Evolutionary conservation across 2,797 vertebrate species (phyloP), one percentile per base, ranked within the genome.

Genomic region (Alauda arvensis): DNA sequence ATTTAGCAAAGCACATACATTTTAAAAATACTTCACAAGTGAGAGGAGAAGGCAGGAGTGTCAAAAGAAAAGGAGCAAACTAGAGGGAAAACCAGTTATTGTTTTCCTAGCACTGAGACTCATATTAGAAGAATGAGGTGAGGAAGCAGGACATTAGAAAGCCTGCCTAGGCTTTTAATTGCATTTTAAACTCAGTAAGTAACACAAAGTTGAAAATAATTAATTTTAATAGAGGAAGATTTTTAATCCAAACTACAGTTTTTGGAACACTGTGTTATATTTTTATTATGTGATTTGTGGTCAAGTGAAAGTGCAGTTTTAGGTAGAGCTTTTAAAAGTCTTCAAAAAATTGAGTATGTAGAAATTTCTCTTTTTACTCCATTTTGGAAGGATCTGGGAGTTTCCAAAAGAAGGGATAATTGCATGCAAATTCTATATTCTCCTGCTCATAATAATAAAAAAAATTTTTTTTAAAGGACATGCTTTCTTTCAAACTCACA

Each of bases 11-110:
- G 81, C 43, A 34, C 55, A 24, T 80, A 8, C 46, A 77, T 91
- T 95, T 94, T 88, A 60, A 88, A 79, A 70, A 69, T 83, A 40
- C 49, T 51, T 53, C 55, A 85, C 48, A 87, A 79, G 59, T 56
- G 31, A 57, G 46, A 81, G 55, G 26, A 88, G 40, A 57, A 68
- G 24, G 19, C 39, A 77, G 59, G 25, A 75, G 33, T 10, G 0
- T 57, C 39, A 57, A 37, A 34, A 57, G 21, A 72, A n/a, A 18
- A n/a, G 62, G 28, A 63, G 33, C 20, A 89, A 81, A 53, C 24
- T 59, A 51, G 25, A 62, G 23, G 39, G 45, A 87, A 83, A 90
- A 70, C 14, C 14, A 45, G 13, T 53, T 80, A 70, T 78, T 78
- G 33, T 77, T 89, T 90, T 90, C 5, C 1, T 85, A 52, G 56